These are phyloP conservation scores for Stenotaenia linearis DNA, from an alignment of 2,888 invertebrate genomes.

Conservation along the genomic window DNA sequence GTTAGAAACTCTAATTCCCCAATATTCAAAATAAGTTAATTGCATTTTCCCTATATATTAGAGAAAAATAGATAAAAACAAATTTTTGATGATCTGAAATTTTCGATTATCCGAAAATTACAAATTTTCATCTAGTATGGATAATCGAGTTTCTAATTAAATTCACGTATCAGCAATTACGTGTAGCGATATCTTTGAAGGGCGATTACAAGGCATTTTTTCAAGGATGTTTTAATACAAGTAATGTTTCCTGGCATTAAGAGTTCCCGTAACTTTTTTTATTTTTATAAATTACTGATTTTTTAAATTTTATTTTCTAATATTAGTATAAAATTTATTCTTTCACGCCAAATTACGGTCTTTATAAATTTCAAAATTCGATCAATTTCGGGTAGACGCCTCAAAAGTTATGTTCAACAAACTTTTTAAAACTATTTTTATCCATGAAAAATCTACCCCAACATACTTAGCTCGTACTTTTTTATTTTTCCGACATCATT, in stretches of 20 bases:
- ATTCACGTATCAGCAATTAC: not conserved
- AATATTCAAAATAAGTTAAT: too few species aligned
- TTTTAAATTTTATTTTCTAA: not conserved
- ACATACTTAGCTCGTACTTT: not conserved
- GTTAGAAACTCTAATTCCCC: too few species aligned
- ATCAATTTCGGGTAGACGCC: too few species aligned
- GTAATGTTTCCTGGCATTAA: not conserved
- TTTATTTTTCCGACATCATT: not conserved
- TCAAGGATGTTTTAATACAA: not conserved
- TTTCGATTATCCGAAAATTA: too few species aligned
- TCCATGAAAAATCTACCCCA: not conserved
- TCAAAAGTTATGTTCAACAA: not conserved
- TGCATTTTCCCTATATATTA: too few species aligned
- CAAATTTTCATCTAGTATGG: too few species aligned
- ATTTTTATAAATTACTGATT: not conserved
- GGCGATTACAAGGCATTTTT: not conserved
- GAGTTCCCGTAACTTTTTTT: not conserved
- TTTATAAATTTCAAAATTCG: too few species aligned
- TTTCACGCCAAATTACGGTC: too few species aligned
- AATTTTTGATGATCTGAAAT: too few species aligned
- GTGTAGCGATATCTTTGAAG: not conserved
- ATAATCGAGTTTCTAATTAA: too few species aligned
- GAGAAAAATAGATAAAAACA: too few species aligned
- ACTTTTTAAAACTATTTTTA: not conserved
- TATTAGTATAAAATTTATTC: too few species aligned